A percentile compares a stretch with the other conserved stretches of the same genome.
phyloP scores from a whole-genome alignment of 2,888 invertebrate species.

The Orchesellides sinensis region DNA sequence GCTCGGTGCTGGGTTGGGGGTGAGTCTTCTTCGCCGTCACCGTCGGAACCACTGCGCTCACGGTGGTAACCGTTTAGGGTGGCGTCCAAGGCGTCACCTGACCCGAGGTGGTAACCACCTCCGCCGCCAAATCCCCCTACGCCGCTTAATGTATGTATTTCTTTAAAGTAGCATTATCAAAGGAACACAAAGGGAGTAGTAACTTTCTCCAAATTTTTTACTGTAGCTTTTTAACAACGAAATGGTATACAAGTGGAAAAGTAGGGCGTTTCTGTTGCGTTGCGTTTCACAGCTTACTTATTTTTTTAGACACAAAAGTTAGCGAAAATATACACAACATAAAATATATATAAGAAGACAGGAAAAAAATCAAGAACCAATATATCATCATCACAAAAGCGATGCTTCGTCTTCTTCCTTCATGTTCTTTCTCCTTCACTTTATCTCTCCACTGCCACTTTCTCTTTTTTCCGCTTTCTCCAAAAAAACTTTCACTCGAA shows the following conservation, averaged over 20 bases:
- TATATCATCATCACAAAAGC: conserved; percentile 5
- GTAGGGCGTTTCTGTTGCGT: too few species aligned
- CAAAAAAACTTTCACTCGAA: too few species aligned
- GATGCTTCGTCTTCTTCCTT: not conserved
- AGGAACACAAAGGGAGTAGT: not conserved
- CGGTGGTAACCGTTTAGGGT: conserved; percentile 80
- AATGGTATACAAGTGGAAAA: too few species aligned
- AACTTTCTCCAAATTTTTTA: too few species aligned
- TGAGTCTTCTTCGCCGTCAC: conserved; percentile 80
- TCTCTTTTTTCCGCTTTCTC: not conserved
- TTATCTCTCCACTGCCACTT: not conserved
- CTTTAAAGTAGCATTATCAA: not conserved
- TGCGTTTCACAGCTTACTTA: too few species aligned
- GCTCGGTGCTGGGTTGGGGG: conserved; percentile 70
- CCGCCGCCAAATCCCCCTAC: conserved; percentile 73
- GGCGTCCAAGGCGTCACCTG: conserved; percentile 72
- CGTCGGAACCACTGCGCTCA: conserved; percentile 85
- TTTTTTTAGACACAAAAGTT: too few species aligned
- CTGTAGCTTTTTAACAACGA: too few species aligned
- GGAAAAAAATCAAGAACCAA: conserved; percentile 5
- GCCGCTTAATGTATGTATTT: conserved; percentile 64
- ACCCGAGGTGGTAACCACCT: conserved; percentile 74
- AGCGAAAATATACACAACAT: not conserved
- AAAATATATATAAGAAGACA: not conserved
- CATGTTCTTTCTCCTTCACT: not conserved